Conservation (phyloP, 2,888 invertebrate genomes). For the Platycheirus albimanus region DNA sequence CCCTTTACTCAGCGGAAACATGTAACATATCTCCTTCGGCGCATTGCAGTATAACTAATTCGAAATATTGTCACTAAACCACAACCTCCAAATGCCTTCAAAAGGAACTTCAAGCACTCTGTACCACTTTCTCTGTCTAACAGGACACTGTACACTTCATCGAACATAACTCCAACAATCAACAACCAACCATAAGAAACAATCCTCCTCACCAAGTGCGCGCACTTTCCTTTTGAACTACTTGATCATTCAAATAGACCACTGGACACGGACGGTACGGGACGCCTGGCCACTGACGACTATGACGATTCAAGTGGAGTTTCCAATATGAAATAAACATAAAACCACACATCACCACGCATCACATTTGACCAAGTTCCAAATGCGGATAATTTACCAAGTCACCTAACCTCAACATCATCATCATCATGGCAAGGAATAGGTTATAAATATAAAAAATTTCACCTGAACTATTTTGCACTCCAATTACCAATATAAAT, state of each 20-base stretch:
- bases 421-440: slow-evolving; percentile 18
- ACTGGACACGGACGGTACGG: no score
- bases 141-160: slow-evolving; percentile 61
- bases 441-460: slow-evolving; percentile 29
- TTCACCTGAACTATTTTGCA: slow-evolving; percentile 73
- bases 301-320: slow-evolving; percentile 12
- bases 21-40: no score
- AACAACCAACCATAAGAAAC: slow-evolving; percentile 50
- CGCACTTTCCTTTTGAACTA: slow-evolving; percentile 67
- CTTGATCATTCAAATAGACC: slow-evolving; percentile 59
- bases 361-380: slow-evolving; percentile 55
- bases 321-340: slow-evolving; percentile 13
- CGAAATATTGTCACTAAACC: slow-evolving; percentile 2
- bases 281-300: background rate
- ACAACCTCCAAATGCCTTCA: slow-evolving; percentile 50
- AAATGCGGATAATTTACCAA: slow-evolving; percentile 47
- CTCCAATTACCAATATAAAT: slow-evolving; percentile 71
- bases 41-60: slow-evolving; percentile 29
- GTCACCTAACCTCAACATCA: slow-evolving; percentile 47
- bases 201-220: slow-evolving; percentile 44
- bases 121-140: slow-evolving; percentile 58
- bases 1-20: no score
- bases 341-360: slow-evolving; percentile 42
- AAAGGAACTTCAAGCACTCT: slow-evolving; percentile 34
- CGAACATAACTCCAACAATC: slow-evolving; percentile 9